Evolutionary conservation across 2,888 invertebrate species (phyloP).

Genomic region (Euproctis similis): DNA sequence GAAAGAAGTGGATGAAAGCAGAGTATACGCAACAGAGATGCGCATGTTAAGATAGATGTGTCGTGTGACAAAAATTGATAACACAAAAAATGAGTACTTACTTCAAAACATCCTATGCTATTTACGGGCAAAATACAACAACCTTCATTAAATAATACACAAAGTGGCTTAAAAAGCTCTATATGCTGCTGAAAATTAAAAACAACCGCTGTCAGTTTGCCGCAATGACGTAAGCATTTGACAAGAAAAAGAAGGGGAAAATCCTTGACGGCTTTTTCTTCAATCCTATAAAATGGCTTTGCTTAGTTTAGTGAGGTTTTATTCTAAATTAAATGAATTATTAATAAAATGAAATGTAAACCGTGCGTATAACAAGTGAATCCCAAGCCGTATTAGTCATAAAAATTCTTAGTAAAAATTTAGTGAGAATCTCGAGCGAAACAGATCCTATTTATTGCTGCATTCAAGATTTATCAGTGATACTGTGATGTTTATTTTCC

Average conservation of each 20-base stretch:
- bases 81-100: too few relatives aligned
- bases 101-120: too few relatives aligned
- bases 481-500: constrained; percentile 61
- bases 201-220: constrained; percentile 54
- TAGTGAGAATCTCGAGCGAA: constrained; percentile 26
- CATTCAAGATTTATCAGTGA: constrained; percentile 49
- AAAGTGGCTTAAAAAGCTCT: too few relatives aligned
- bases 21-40: too few relatives aligned
- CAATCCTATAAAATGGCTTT: constrained; percentile 72
- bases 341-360: constrained; percentile 50
- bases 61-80: too few relatives aligned
- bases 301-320: constrained; percentile 62
- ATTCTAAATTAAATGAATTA: constrained; percentile 51
- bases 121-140: too few relatives aligned
- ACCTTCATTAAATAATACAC: too few relatives aligned
- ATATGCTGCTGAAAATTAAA: too few relatives aligned
- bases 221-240: constrained; percentile 62
- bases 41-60: too few relatives aligned
- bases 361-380: constrained; percentile 31
- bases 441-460: constrained; percentile 26
- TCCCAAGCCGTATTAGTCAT: constrained; percentile 19
- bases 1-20: too few relatives aligned
- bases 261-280: constrained; percentile 63
- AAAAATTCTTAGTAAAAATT: constrained; percentile 34
- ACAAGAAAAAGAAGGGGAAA: constrained; percentile 45